phyloP scores from a whole-genome alignment of 1,140 invertebrate genomes.

The Spodoptera frugiperda region DNA sequence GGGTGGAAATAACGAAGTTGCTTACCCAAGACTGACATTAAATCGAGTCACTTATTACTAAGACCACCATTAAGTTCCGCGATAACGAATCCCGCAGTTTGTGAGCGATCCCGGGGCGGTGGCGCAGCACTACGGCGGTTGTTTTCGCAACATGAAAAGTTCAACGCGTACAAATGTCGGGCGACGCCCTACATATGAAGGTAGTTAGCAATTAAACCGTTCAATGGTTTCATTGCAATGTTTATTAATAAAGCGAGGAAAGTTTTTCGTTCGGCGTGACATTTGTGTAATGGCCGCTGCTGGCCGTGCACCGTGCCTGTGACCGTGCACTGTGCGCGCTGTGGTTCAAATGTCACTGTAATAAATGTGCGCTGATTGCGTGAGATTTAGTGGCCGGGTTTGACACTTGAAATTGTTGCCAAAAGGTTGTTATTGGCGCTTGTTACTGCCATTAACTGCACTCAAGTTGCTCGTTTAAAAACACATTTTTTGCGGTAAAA shows the following conservation, averaged over 20 bases:
- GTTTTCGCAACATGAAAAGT: slow-evolving; percentile 43
- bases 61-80: slow-evolving; percentile 37
- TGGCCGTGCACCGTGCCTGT: too few relatives aligned
- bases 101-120: not conserved
- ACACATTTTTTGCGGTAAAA: not conserved
- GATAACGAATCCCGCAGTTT: slow-evolving; percentile 32
- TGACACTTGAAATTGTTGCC: not conserved
- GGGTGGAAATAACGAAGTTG: slow-evolving; percentile 38
- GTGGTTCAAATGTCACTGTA: slow-evolving; percentile 38
- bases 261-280: slow-evolving; percentile 18
- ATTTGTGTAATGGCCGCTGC: slow-evolving; percentile 14
- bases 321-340: too few relatives aligned
- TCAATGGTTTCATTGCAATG: slow-evolving; percentile 22
- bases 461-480: not conserved
- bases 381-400: slow-evolving; percentile 12
- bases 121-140: slow-evolving; percentile 26
- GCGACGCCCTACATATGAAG: slow-evolving; percentile 34
- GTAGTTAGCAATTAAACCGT: slow-evolving; percentile 44
- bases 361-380: slow-evolving; percentile 17
- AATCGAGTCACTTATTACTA: slow-evolving; percentile 29
- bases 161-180: slow-evolving; percentile 43
- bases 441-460: not conserved
- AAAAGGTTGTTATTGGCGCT: slow-evolving; percentile 7
- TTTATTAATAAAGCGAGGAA: slow-evolving; percentile 30
- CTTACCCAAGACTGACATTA: slow-evolving; percentile 38